These are phyloP conservation scores for Anastrepha ludens DNA, from an alignment of 1,140 invertebrate genomes.

Conservation along the genomic window DNA sequence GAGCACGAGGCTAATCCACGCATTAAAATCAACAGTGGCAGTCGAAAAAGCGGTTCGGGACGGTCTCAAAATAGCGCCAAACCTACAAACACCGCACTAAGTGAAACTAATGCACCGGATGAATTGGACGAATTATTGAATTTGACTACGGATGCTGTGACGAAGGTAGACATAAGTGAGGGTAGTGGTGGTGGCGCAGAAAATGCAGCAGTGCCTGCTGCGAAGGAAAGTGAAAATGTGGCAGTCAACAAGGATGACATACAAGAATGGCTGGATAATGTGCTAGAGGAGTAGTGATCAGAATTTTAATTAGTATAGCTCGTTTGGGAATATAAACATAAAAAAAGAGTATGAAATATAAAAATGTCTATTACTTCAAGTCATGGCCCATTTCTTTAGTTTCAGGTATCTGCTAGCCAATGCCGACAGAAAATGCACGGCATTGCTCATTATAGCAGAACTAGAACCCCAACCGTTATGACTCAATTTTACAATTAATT, in stretches of 20 bases:
- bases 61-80: slow-evolving; percentile 36
- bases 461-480: no score
- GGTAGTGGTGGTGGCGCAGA: slow-evolving; percentile 57
- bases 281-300: slow-evolving; percentile 64
- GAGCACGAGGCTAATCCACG: slow-evolving; percentile 60
- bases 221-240: neutral
- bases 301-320: neutral
- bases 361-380: no score
- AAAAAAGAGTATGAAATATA: no score
- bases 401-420: no score
- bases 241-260: slow-evolving; percentile 67
- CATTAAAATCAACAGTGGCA: slow-evolving; percentile 54
- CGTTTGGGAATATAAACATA: neutral
- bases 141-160: slow-evolving; percentile 55
- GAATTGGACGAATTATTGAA: slow-evolving; percentile 59
- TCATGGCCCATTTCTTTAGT: no score
- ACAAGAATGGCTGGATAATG: slow-evolving; percentile 71
- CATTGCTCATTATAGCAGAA: no score
- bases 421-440: no score
- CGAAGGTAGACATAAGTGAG: slow-evolving; percentile 45
- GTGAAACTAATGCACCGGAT: slow-evolving; percentile 43
- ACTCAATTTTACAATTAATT: no score
- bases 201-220: slow-evolving; percentile 52
- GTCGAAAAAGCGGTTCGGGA: slow-evolving; percentile 55
- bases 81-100: neutral